phyloP scores from a whole-genome alignment of 2,888 invertebrate genomes.

The Incurvaria masculella region DNA sequence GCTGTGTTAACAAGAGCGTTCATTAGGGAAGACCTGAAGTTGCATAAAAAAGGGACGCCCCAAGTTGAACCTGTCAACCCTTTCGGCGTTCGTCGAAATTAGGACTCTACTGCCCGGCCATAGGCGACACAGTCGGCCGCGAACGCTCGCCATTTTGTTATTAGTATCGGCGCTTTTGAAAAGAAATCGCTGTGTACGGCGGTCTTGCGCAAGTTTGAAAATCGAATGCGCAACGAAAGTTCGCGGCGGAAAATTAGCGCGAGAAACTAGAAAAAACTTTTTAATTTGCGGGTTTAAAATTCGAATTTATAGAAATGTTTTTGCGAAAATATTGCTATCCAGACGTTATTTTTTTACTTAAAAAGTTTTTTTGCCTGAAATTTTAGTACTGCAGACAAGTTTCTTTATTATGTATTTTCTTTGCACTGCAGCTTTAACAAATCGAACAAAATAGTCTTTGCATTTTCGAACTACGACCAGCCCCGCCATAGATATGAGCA shows the following conservation, averaged over 20 bases:
- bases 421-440: no score
- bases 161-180: not conserved
- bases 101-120: not conserved
- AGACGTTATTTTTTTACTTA: no score
- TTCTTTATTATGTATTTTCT: no score
- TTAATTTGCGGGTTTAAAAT: no score
- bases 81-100: not conserved
- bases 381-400: no score
- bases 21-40: not conserved
- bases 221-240: not conserved
- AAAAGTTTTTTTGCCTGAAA: no score
- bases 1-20: not conserved
- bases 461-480: no score
- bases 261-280: no score
- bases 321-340: no score
- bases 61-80: not conserved
- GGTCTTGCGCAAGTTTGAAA: not conserved
- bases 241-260: not conserved
- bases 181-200: not conserved
- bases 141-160: not conserved
- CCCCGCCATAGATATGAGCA: no score
- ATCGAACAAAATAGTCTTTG: no score
- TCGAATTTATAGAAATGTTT: no score
- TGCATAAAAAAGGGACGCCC: not conserved
- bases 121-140: not conserved